Percentiles rank a stretch among this genome's conserved stretches.
Conservation (phyloP, 1,140 invertebrate genomes). For the Periplaneta americana region DNA sequence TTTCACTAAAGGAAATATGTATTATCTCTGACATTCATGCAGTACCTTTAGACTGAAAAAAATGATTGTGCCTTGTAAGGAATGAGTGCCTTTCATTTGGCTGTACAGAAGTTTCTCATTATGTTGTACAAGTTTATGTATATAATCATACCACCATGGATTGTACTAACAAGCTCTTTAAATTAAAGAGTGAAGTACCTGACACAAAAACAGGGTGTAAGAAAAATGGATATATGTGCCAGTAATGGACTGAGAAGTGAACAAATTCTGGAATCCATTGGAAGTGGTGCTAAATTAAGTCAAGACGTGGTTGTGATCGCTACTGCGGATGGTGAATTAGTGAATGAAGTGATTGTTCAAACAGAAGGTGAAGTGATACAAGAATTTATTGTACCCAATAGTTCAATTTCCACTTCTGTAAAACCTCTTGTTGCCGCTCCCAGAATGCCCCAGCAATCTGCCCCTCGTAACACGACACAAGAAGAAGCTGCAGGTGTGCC, state of each 20-base stretch:
- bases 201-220: neutral
- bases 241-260: conserved; percentile 1
- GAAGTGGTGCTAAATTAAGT: neutral
- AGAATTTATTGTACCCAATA: neutral
- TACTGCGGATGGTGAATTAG: neutral
- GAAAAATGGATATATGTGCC: conserved; percentile 2
- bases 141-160: neutral
- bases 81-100: conserved; percentile 4
- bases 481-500: neutral
- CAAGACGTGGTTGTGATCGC: neutral
- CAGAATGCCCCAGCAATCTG: conserved; percentile 5
- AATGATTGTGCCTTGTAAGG: conserved; percentile 2
- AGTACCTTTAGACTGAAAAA: neutral
- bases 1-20: neutral
- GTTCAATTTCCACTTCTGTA: neutral
- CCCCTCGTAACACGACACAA: neutral
- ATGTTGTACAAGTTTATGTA: neutral
- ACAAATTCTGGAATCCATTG: neutral
- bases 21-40: neutral
- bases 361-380: neutral
- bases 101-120: neutral
- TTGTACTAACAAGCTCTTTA: neutral
- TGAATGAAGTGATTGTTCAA: neutral
- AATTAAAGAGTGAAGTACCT: conserved; percentile 1
- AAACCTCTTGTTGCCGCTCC: neutral